Conservation (phyloP, 2,888 invertebrate genomes). For the Acanthococcus lagerstroemiae region DNA sequence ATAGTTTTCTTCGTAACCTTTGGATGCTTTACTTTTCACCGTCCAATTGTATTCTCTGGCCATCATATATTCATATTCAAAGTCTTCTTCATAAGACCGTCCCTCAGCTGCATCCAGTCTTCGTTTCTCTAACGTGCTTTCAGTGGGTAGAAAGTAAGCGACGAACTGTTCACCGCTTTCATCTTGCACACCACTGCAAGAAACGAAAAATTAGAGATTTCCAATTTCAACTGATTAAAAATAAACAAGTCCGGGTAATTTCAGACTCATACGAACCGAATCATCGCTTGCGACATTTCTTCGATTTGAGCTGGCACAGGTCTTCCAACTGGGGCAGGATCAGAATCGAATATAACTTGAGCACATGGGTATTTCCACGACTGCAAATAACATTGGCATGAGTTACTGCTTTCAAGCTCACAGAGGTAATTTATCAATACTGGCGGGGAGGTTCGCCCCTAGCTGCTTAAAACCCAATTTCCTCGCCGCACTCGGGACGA, state of each 20-base stretch:
- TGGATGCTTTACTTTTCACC: constrained; percentile 90
- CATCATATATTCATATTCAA: constrained; percentile 93
- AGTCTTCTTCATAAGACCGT: constrained; percentile 74
- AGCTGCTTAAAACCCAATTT: too few species aligned
- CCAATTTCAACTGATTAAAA: background rate
- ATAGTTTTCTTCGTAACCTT: constrained; percentile 94
- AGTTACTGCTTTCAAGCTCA: background rate
- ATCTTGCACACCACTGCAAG: constrained; percentile 90
- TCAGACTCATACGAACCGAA: constrained; percentile 52
- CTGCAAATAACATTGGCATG: constrained; percentile 40
- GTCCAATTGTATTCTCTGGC: constrained; percentile 99
- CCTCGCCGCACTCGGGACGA: too few species aligned
- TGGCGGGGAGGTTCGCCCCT: too few species aligned
- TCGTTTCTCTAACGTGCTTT: constrained; percentile 81
- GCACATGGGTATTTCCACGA: constrained; percentile 98
- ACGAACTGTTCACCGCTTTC: constrained; percentile 98
- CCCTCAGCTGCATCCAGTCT: constrained; percentile 66
- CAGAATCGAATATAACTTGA: constrained; percentile 95
- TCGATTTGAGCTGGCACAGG: constrained; percentile 81
- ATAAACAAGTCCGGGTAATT: too few species aligned
- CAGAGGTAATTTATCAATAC: too few species aligned
- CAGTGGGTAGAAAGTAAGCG: constrained; percentile 93
- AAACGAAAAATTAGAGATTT: background rate
- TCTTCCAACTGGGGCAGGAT: constrained; percentile 85
- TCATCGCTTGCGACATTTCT: constrained; percentile 99